Conservation (phyloP, 2,113 vertebrate species). For the Charadrius vociferus region DNA sequence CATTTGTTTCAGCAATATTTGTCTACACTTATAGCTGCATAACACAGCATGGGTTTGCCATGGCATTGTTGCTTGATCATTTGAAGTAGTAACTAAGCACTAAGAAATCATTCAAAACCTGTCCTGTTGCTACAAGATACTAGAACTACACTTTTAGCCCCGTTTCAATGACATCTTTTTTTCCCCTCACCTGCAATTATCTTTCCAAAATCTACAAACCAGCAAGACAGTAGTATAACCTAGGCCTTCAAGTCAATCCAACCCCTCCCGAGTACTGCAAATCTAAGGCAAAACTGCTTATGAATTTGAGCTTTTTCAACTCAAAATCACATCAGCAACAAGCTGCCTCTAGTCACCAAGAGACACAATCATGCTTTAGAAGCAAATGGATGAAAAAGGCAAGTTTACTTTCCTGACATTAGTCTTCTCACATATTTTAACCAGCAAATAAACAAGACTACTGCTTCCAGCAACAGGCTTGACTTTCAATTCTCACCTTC, state of each 20-base stretch:
- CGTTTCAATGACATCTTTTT: not conserved
- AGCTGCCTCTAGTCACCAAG: not conserved
- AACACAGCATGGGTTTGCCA: not conserved
- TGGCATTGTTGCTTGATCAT: not conserved
- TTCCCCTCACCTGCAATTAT: not conserved
- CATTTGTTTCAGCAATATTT: not conserved
- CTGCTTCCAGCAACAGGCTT: not conserved
- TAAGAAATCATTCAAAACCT: not conserved
- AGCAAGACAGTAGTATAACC: not conserved
- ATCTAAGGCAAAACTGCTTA: not conserved
- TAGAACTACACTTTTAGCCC: not conserved
- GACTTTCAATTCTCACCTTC: not conserved
- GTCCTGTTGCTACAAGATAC: not conserved
- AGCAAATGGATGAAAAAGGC: not conserved
- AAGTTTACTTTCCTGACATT: not conserved
- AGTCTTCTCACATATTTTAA: not conserved
- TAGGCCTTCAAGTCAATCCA: not conserved
- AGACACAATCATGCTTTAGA: not conserved
- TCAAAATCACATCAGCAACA: not conserved
- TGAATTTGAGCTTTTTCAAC: not conserved
- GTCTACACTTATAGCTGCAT: not conserved
- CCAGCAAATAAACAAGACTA: not conserved
- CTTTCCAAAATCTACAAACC: not conserved
- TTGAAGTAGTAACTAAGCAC: not conserved
- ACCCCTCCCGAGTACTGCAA: not conserved